phyloP scores from a whole-genome alignment of 1,140 invertebrate species.

The Drosophila carrolli region DNA sequence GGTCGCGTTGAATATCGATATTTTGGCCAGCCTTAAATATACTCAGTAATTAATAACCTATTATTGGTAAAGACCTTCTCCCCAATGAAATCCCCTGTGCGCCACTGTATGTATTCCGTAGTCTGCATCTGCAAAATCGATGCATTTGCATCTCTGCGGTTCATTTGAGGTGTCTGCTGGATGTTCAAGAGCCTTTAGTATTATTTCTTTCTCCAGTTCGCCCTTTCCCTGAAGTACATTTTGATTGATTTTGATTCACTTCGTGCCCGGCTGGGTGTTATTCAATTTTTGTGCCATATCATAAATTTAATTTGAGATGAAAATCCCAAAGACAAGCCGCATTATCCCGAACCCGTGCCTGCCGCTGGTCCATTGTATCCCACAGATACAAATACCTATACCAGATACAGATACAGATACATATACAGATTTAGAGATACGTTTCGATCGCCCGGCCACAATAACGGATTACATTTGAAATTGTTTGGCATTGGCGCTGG shows the following conservation, averaged over 20 bases:
- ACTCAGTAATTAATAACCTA: not conserved
- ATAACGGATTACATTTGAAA: conserved; percentile 81
- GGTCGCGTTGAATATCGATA: too few species aligned
- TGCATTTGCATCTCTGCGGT: conserved; percentile 49
- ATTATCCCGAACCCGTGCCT: conserved; percentile 43
- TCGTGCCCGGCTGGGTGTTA: conserved; percentile 30
- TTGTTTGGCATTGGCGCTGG: conserved; percentile 64
- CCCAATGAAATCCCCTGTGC: not conserved
- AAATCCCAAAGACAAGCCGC: conserved; percentile 73
- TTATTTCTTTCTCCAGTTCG: conserved; percentile 4
- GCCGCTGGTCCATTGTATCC: conserved; percentile 38
- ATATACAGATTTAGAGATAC: conserved; percentile 24
- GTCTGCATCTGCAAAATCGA: conserved; percentile 11
- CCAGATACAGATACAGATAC: conserved; percentile 7
- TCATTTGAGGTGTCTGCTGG: conserved; percentile 63
- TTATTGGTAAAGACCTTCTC: not conserved
- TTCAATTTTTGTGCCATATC: conserved; percentile 79
- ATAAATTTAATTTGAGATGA: conserved; percentile 84
- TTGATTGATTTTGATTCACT: conserved; percentile 57
- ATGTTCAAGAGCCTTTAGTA: conserved; percentile 1
- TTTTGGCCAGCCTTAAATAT: too few species aligned
- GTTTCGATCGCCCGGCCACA: conserved; percentile 43
- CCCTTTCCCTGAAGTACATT: conserved; percentile 7
- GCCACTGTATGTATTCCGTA: conserved; percentile 1
- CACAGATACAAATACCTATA: conserved; percentile 32